These are phyloP conservation scores for Drosophila setosimentum DNA, from an alignment of 2,888 invertebrate genomes.

Conservation along the genomic window DNA sequence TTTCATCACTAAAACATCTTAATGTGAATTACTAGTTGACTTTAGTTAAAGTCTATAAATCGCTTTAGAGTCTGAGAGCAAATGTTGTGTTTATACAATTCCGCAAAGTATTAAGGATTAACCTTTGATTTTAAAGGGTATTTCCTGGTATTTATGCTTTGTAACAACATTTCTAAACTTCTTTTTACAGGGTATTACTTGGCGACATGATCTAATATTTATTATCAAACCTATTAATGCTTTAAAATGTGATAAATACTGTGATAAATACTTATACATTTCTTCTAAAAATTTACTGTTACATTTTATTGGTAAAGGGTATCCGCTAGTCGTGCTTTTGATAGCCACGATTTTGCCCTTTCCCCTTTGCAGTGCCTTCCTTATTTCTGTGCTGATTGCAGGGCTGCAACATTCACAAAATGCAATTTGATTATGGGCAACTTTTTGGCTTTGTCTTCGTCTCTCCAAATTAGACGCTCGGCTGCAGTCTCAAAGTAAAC, in stretches of 20 bases:
- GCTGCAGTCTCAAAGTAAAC: slow-evolving; percentile 10
- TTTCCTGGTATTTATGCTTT: background rate
- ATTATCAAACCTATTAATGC: accelerated
- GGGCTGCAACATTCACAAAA: slow-evolving; percentile 55
- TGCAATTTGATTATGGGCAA: slow-evolving; percentile 77
- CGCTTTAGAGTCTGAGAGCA: background rate
- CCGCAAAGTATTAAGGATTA: too few species aligned
- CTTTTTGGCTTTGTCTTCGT: slow-evolving; percentile 61
- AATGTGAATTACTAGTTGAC: background rate
- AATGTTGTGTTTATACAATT: background rate
- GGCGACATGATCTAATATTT: background rate
- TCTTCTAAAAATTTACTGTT: accelerated
- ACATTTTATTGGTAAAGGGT: background rate
- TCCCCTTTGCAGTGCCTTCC: background rate
- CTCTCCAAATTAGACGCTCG: background rate
- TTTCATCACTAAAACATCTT: too few species aligned
- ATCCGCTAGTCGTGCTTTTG: background rate
- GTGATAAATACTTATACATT: too few species aligned
- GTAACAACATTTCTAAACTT: background rate
- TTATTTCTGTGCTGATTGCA: slow-evolving; percentile 65
- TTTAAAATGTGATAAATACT: background rate
- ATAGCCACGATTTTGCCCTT: background rate
- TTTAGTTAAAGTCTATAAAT: background rate
- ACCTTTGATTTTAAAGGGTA: background rate
- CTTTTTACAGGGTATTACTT: background rate